Conservation (phyloP, 2,113 vertebrate genomes). For the Orientallactaga bullata region DNA sequence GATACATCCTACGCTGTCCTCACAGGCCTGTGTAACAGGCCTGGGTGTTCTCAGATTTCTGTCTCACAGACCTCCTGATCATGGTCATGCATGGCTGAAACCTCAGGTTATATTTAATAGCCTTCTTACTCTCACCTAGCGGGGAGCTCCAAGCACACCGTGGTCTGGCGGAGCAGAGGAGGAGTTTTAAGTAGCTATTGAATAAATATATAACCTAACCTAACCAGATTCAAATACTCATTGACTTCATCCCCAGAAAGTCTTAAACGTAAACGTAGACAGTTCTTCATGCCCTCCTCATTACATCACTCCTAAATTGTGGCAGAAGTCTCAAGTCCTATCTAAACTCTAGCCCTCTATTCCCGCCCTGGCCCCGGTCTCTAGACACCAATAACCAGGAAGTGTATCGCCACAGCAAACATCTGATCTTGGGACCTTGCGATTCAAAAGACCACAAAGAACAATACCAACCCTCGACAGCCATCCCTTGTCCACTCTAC, state of each 20-base stretch:
- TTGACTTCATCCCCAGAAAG: not conserved
- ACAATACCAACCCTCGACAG: not conserved
- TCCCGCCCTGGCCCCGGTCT: not conserved
- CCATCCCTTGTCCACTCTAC: not conserved
- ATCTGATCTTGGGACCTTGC: not conserved
- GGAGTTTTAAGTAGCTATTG: constrained; percentile 10
- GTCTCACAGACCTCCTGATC: constrained; percentile 8
- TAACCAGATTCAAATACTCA: constrained; percentile 24
- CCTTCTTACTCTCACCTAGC: not conserved
- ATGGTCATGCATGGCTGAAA: not conserved
- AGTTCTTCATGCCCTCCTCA: not conserved
- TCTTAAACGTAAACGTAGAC: constrained; percentile 11
- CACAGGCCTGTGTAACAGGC: not conserved
- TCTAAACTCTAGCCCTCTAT: not conserved
- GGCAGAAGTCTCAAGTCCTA: not conserved
- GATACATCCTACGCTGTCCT: constrained; percentile 47
- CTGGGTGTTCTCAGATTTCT: constrained; percentile 59
- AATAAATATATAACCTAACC: constrained; percentile 39
- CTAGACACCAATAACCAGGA: not conserved
- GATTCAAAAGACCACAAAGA: not conserved
- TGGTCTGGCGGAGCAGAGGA: accelerated
- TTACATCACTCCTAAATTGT: not conserved
- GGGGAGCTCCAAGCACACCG: not conserved
- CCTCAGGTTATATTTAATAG: constrained; percentile 38
- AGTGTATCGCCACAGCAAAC: not conserved